Conservation (phyloP, 2,888 invertebrate genomes). For the Thalpophila matura region DNA sequence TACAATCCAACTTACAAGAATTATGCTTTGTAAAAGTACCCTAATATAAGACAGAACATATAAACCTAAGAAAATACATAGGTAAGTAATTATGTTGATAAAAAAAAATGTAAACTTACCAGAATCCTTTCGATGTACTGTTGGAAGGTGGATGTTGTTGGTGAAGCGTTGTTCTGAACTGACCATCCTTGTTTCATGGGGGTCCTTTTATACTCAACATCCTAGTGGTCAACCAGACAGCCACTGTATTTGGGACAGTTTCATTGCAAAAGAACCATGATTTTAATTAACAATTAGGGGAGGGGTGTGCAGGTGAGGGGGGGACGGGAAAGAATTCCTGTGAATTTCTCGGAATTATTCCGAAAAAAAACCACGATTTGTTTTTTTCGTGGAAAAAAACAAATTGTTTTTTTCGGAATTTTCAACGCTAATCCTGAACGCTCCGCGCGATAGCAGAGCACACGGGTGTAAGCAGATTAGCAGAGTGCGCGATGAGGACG, state of each 20-base stretch:
- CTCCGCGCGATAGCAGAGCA: too few relatives aligned
- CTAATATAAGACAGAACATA: neutral
- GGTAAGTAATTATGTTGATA: neutral
- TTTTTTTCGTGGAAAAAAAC: too few relatives aligned
- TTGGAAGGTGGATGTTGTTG: constrained; percentile 56
- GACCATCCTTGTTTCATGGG: constrained; percentile 63
- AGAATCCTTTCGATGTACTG: constrained; percentile 56
- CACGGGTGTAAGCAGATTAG: too few relatives aligned
- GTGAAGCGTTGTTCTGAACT: constrained; percentile 80
- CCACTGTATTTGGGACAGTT: constrained; percentile 42
- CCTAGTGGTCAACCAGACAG: constrained; percentile 49
- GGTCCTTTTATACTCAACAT: constrained; percentile 78
- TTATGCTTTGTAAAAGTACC: neutral
- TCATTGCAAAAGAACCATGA: constrained; percentile 40
- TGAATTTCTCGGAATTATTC: too few relatives aligned
- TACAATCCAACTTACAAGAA: too few relatives aligned
- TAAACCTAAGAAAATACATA: neutral
- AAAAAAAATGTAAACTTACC: constrained; percentile 43
- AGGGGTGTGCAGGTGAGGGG: too few relatives aligned
- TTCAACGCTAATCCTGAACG: too few relatives aligned
- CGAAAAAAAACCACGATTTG: too few relatives aligned
- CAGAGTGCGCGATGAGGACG: too few relatives aligned
- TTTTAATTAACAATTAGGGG: too few relatives aligned
- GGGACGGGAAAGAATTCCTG: too few relatives aligned
- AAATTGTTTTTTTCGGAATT: too few relatives aligned